These are phyloP conservation scores for Bactericera cockerelli DNA, from an alignment of 1,140 invertebrate genomes.

Conservation along the genomic window DNA sequence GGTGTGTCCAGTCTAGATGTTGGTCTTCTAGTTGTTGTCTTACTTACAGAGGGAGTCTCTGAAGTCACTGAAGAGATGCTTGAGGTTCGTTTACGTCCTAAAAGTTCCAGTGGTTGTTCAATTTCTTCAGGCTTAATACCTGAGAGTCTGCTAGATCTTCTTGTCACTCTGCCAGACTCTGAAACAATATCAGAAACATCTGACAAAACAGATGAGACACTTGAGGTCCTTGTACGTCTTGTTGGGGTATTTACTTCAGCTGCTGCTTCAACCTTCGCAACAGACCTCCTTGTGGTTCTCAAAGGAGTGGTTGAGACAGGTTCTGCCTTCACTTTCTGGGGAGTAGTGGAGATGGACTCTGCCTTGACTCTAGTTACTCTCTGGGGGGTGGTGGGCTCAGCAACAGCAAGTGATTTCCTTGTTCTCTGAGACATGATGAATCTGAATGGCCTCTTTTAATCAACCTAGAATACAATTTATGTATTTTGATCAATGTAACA, in stretches of 20 bases:
- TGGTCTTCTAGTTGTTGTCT: not conserved
- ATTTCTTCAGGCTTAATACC: not conserved
- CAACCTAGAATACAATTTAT: too few species aligned
- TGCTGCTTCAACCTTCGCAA: too few species aligned
- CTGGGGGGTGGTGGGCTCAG: not conserved
- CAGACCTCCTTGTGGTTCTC: too few species aligned
- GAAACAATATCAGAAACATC: not conserved
- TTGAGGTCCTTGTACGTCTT: conserved; percentile 3
- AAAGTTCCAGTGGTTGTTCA: not conserved
- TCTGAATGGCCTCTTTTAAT: too few species aligned
- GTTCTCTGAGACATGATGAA: not conserved
- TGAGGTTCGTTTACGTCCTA: not conserved
- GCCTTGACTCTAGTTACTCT: too few species aligned
- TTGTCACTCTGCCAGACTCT: not conserved
- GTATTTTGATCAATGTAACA: too few species aligned
- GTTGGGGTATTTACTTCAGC: too few species aligned
- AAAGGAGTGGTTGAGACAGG: too few species aligned
- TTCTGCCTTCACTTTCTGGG: too few species aligned
- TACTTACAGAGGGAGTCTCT: not conserved
- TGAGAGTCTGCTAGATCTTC: not conserved
- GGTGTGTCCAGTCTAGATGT: not conserved
- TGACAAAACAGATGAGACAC: not conserved
- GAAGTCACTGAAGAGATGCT: not conserved
- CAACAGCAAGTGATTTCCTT: not conserved
- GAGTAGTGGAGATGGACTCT: too few species aligned